phyloP scores from a whole-genome alignment of 2,797 vertebrate genomes.

The Echiichthys vipera region DNA sequence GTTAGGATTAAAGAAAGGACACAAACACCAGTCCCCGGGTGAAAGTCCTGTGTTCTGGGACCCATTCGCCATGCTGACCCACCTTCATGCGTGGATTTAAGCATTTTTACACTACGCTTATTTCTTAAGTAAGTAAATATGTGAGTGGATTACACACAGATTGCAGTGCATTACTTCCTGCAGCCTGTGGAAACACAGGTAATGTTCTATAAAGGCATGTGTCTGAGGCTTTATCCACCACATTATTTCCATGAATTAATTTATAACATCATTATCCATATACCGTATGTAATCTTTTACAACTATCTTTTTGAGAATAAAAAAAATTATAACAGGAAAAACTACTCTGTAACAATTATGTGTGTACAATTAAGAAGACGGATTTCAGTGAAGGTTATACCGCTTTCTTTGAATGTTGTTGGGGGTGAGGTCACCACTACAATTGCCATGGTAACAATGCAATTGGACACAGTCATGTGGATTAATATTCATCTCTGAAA shows the following conservation, averaged over 20 bases:
- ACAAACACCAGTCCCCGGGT: too few relatives aligned
- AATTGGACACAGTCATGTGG: constrained; percentile 35
- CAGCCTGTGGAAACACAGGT: background rate
- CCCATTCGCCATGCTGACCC: too few relatives aligned
- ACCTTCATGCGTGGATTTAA: too few relatives aligned
- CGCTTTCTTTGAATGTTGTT: constrained; percentile 18
- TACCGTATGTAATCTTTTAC: too few relatives aligned
- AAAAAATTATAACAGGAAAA: constrained; percentile 1
- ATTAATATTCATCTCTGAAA: constrained; percentile 35
- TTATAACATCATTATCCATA: constrained; percentile 24
- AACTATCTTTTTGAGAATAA: too few relatives aligned
- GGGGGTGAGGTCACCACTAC: constrained; percentile 52
- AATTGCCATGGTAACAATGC: constrained; percentile 70
- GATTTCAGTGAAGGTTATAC: constrained; percentile 35
- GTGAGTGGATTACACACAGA: too few relatives aligned
- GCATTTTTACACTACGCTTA: too few relatives aligned
- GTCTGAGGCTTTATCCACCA: constrained; percentile 6
- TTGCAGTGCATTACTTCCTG: too few relatives aligned
- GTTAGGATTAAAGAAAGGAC: too few relatives aligned
- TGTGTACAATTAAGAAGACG: constrained; percentile 12
- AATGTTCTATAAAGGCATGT: background rate
- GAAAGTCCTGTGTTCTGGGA: too few relatives aligned
- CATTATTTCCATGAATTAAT: constrained; percentile 18
- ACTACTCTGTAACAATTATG: background rate
- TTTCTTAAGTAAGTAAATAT: too few relatives aligned